A percentile compares a stretch with the other conserved stretches of the same genome.
These are phyloP conservation scores for Hippocampus guttulatus DNA, from an alignment of 2,113 vertebrate genomes.

Conservation along the genomic window DNA sequence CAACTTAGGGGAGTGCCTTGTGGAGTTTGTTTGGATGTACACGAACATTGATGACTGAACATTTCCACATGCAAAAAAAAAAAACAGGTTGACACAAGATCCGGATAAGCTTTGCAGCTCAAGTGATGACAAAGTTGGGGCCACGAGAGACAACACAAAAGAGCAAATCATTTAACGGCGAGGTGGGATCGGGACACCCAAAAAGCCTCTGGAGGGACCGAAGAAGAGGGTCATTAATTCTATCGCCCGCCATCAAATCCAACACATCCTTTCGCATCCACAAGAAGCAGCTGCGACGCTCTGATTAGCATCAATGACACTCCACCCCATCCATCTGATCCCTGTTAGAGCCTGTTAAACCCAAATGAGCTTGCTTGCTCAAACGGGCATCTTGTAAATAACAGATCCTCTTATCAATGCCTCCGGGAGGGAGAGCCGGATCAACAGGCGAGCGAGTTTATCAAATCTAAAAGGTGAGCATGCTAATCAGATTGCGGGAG, in stretches of 20 bases:
- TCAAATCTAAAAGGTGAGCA: conserved; percentile 47
- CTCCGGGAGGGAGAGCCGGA: conserved; percentile 31
- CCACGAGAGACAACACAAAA: conserved; percentile 4
- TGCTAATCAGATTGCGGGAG: conserved; percentile 39
- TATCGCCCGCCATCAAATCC: conserved; percentile 40
- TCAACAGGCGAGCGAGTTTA: conserved; percentile 46
- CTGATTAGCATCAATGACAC: conserved; percentile 61
- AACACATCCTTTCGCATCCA: conserved; percentile 31
- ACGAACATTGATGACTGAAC: not conserved
- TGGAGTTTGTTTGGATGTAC: not conserved
- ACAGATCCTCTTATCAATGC: conserved; percentile 51
- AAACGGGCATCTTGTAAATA: conserved; percentile 59
- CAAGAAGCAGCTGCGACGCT: conserved; percentile 47
- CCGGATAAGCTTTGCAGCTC: no score
- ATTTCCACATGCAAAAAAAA: no score
- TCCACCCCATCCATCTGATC: conserved; percentile 58
- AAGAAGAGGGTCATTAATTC: conserved; percentile 37
- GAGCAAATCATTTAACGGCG: conserved; percentile 36
- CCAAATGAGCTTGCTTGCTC: conserved; percentile 45
- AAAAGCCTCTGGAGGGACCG: conserved; percentile 19
- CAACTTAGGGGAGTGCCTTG: not conserved
- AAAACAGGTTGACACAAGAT: no score
- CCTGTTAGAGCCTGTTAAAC: conserved; percentile 60
- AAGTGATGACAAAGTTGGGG: conserved; percentile 18
- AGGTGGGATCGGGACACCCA: conserved; percentile 28